A percentile compares a stretch with the other conserved stretches of the same genome.
These are phyloP conservation scores for Xanthorhoe designata DNA, from an alignment of 2,888 invertebrate species.

Conservation along the genomic window DNA sequence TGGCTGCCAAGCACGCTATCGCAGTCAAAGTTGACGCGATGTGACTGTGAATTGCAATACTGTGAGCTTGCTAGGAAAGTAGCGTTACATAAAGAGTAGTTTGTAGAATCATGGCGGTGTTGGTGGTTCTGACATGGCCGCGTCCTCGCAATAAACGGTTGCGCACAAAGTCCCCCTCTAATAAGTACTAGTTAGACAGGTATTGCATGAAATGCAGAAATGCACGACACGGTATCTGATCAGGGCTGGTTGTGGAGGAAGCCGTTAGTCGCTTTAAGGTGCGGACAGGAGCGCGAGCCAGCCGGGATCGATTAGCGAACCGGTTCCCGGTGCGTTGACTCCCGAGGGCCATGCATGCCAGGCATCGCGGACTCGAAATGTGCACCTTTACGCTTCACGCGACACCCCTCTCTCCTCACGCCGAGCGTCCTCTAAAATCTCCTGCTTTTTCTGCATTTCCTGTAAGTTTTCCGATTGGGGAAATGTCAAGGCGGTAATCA, in stretches of 20 bases:
- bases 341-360: constrained; percentile 64
- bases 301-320: constrained; percentile 83
- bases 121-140: constrained; percentile 14
- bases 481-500: constrained; percentile 37
- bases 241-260: constrained; percentile 61
- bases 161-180: constrained; percentile 19
- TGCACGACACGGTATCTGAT: constrained; percentile 53
- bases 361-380: constrained; percentile 62
- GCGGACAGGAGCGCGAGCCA: constrained; percentile 76
- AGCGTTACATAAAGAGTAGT: constrained; percentile 23
- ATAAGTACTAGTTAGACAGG: constrained; percentile 27
- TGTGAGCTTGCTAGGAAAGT: constrained; percentile 22
- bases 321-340: constrained; percentile 82
- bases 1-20: constrained; percentile 4
- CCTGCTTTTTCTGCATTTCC: constrained; percentile 33
- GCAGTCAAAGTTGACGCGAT: constrained; percentile 21
- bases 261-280: constrained; percentile 79
- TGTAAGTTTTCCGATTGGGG: constrained; percentile 35
- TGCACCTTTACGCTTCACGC: constrained; percentile 58
- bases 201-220: constrained; percentile 39
- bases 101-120: constrained; percentile 11
- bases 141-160: constrained; percentile 27
- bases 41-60: constrained; percentile 28
- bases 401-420: constrained; percentile 32
- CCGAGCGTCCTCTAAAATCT: constrained; percentile 18